phyloP scores from a whole-genome alignment of 2,113 vertebrate genomes.

The Chionis minor region DNA sequence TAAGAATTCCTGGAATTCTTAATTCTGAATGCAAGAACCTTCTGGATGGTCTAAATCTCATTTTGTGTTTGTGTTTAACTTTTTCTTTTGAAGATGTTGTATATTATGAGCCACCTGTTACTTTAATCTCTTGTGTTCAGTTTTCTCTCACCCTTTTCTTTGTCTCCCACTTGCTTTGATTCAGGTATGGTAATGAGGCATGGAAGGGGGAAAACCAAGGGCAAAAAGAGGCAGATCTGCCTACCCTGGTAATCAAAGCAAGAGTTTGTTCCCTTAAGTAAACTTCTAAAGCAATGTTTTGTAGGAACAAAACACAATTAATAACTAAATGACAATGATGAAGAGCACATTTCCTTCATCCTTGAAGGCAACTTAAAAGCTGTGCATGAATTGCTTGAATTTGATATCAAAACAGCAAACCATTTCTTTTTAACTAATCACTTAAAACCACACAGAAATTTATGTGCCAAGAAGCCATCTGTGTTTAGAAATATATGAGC shows the following conservation, averaged over 20 bases:
- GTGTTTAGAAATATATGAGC: conserved; percentile 67
- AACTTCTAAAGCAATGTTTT: conserved; percentile 39
- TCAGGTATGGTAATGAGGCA: conserved; percentile 21
- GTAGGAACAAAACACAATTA: conserved; percentile 59
- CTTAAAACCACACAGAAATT: conserved; percentile 60
- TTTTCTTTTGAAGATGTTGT: background rate
- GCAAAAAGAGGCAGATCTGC: background rate
- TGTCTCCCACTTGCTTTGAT: background rate
- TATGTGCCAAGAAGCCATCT: conserved; percentile 68
- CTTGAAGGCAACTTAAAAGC: conserved; percentile 70
- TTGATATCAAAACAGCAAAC: conserved; percentile 60
- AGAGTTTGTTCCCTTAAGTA: conserved; percentile 1
- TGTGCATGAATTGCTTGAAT: conserved; percentile 67
- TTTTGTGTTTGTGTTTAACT: background rate
- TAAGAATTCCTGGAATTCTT: background rate
- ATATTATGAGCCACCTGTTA: conserved; percentile 17
- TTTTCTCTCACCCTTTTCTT: conserved; percentile 1
- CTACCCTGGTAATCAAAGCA: background rate
- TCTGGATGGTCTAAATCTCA: background rate
- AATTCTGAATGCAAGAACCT: background rate
- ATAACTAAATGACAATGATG: conserved; percentile 56
- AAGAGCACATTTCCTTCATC: conserved; percentile 68
- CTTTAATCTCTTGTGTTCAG: background rate
- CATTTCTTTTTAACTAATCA: conserved; percentile 75
- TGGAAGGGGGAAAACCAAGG: background rate